A percentile compares a stretch with the other conserved stretches of the same genome.
Evolutionary conservation across 2,113 vertebrate genomes (phyloP).

Genomic region (Notarius lentiginosus): DNA sequence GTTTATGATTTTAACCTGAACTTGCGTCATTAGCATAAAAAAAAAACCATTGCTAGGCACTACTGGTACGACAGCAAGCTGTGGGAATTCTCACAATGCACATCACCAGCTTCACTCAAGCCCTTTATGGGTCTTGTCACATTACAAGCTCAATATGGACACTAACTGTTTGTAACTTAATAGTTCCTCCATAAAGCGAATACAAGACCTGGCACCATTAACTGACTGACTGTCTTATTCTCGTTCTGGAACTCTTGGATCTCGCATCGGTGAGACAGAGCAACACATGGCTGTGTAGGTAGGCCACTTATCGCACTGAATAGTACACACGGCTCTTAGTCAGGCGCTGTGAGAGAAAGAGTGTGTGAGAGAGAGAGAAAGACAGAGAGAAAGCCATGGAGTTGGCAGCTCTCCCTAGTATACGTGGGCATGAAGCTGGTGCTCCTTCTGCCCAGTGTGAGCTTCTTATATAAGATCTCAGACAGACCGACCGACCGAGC

Average conservation of each 20-base stretch:
- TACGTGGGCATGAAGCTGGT: constrained; percentile 34
- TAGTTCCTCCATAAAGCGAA: not conserved
- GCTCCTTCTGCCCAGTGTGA: constrained; percentile 41
- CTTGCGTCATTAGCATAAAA: not conserved
- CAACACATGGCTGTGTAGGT: constrained; percentile 47
- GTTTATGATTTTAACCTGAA: constrained; percentile 2
- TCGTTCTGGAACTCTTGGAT: constrained; percentile 15
- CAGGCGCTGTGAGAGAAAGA: constrained; percentile 34
- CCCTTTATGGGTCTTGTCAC: not conserved
- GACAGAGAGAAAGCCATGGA: constrained; percentile 13
- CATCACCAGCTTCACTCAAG: not conserved
- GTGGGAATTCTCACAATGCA: not conserved
- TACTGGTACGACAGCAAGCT: not conserved
- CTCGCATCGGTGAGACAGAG: constrained; percentile 34
- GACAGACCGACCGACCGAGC: constrained; percentile 26
- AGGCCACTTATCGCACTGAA: constrained; percentile 49
- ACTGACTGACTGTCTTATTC: constrained; percentile 1
- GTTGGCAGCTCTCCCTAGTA: constrained; percentile 43
- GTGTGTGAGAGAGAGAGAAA: constrained; percentile 1
- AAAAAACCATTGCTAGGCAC: not conserved
- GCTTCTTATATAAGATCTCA: constrained; percentile 48
- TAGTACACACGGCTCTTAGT: constrained; percentile 60
- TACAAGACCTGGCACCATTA: not conserved
- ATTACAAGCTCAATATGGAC: constrained; percentile 4
- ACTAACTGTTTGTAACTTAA: constrained; percentile 7